These are phyloP conservation scores for Beaufortia kweichowensis DNA, from an alignment of 2,113 vertebrate species.

Conservation along the genomic window DNA sequence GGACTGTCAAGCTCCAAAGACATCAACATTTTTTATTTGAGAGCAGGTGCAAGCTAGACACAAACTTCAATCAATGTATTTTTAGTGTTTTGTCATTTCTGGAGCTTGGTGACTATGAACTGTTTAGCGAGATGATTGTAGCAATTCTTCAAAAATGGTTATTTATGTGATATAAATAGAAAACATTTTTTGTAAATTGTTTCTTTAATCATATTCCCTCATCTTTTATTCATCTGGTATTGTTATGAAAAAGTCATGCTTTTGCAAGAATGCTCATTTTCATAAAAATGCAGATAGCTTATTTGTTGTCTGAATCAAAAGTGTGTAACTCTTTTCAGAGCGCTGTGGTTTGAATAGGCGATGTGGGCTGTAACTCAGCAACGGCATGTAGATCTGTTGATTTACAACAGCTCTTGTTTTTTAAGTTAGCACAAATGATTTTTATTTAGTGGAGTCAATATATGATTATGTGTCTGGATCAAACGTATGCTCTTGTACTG, in stretches of 20 bases:
- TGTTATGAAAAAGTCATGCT: constrained; percentile 11
- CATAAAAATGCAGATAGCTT: constrained; percentile 10
- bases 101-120: not conserved
- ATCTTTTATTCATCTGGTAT: constrained; percentile 22
- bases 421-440: constrained; percentile 18
- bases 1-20: too few relatives aligned
- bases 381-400: constrained; percentile 15
- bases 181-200: not conserved
- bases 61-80: too few relatives aligned
- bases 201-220: constrained; percentile 7
- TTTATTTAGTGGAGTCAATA: constrained; percentile 11
- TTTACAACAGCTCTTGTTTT: not conserved
- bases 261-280: constrained; percentile 31
- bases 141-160: too few relatives aligned
- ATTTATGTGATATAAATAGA: too few relatives aligned
- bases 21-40: too few relatives aligned
- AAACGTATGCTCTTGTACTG: too few relatives aligned
- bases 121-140: too few relatives aligned
- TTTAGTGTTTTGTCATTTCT: not conserved
- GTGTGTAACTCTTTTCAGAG: not conserved
- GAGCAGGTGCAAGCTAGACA: too few relatives aligned
- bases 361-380: constrained; percentile 24
- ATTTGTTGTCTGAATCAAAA: not conserved
- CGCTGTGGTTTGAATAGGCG: constrained; percentile 13
- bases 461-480: not conserved